phyloP scores from a whole-genome alignment of 2,113 vertebrate genomes.

The Cinclus cinclus region DNA sequence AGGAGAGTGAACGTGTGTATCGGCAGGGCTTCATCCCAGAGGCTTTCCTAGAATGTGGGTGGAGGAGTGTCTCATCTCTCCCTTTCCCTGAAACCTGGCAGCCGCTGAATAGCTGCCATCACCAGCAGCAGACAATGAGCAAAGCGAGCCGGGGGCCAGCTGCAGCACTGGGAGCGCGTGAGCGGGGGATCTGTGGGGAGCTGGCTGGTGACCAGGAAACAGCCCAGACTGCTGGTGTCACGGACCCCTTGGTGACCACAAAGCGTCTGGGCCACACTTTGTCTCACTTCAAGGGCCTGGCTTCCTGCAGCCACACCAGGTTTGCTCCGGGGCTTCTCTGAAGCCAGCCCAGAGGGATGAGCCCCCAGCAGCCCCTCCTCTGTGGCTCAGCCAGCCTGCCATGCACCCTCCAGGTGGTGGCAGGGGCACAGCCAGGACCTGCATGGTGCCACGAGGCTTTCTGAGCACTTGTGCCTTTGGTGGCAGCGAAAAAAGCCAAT shows the following conservation, averaged over 20 bases:
- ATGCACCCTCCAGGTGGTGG: fast-evolving
- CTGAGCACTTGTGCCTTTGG: background rate
- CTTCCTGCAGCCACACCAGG: constrained; percentile 4
- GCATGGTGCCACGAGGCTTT: fast-evolving
- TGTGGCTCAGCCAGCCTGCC: background rate
- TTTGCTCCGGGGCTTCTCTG: background rate
- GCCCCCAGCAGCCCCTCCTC: background rate
- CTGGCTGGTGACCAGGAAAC: constrained; percentile 56
- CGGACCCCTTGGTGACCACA: constrained; percentile 1
- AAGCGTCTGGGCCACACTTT: background rate
- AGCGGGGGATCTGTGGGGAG: background rate
- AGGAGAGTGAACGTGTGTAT: constrained; percentile 14
- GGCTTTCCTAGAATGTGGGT: constrained; percentile 39
- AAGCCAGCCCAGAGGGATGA: background rate
- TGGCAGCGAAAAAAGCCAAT: fast-evolving
- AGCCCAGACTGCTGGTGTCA: constrained; percentile 58
- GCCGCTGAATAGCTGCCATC: constrained; percentile 8
- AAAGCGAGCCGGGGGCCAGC: background rate
- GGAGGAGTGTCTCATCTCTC: constrained; percentile 48
- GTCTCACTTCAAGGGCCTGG: background rate
- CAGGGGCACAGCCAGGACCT: background rate
- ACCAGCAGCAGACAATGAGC: constrained; percentile 36
- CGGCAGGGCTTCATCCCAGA: constrained; percentile 8
- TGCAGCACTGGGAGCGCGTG: background rate
- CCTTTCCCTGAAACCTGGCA: constrained; percentile 38